These are phyloP conservation scores for Panagrolaimus sp. DNA, from an alignment of 1,140 invertebrate species.

Conservation along the genomic window DNA sequence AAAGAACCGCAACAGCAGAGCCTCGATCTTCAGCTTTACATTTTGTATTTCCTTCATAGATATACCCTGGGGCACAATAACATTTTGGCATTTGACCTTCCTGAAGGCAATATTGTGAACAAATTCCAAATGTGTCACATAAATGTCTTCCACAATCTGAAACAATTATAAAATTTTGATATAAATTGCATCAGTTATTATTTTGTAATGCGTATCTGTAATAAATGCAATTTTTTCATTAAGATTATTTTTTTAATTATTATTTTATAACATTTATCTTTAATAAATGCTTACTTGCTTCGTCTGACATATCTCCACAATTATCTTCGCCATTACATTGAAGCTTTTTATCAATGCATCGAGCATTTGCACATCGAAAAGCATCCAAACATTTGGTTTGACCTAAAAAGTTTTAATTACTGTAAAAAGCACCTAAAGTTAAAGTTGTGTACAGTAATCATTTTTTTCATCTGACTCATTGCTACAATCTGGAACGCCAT, in stretches of 20 bases:
- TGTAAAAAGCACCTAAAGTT: conserved; percentile 53
- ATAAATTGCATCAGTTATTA: too few relatives aligned
- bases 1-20: not conserved
- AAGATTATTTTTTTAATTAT: too few relatives aligned
- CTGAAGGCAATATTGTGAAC: not conserved
- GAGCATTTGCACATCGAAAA: not conserved
- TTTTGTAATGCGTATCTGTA: too few relatives aligned
- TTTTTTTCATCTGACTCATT: conserved; percentile 65
- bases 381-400: not conserved
- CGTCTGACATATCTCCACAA: conserved; percentile 5
- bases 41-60: not conserved
- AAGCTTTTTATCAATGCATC: conserved; percentile 4
- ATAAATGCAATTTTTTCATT: too few relatives aligned
- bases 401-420: conserved; percentile 43
- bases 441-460: not conserved
- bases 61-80: conserved; percentile 8
- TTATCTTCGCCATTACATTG: not conserved
- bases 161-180: too few relatives aligned
- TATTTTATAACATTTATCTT: too few relatives aligned
- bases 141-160: not conserved
- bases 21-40: not conserved
- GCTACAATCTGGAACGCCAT: conserved; percentile 67
- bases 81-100: not conserved
- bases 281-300: conserved; percentile 45
- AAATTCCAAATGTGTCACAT: conserved; percentile 4